Evolutionary conservation across 2,888 invertebrate species (phyloP), one percentile per base, ranked within the genome.

Genomic region (Acleris holmiana): DNA sequence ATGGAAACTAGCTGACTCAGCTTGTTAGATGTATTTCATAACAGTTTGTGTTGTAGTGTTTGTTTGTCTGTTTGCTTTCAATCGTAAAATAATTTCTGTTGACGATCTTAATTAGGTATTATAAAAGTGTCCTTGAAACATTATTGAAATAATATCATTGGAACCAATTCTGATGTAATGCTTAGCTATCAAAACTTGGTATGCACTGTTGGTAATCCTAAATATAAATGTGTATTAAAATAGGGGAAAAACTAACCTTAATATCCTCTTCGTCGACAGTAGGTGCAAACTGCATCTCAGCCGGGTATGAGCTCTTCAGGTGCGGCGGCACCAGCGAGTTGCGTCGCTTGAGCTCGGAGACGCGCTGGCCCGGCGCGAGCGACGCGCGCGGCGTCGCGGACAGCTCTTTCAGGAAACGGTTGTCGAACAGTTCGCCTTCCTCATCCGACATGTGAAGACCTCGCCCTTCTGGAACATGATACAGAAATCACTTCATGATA

Each of bases 311-410:
- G 70, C 96, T 97, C 88, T 96, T 96, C 66, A 98, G 89, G 79
- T 98, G 98, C 3, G 97, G 96, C n/a, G 95, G 96, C 68, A 96
- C 95, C 69, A 97, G 88, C 0, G 97, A 97, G 85, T 98, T 98
- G 47, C 98, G 92, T 85, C 95, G 94, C 72, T 95, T 95, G 48
- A 98, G 89, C 82, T 96, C 96, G 0, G 96, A 95, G 41, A 96
- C 83, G 29, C 86, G 77, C 60, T 76, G 74, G 3, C 75, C 81
- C 73, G 69, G 74, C 67, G 41, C 70, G 53, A n/a, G 72, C 72
- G 49, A 79, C 54, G 61, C 71, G 53, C 93, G 93, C 21, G 94
- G 93, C 0, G 95, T 94, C 63, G 91, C 91, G 74, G 95, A 94
- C 73, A 96, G 84, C 80, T 95, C 95, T 0, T 93, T 93, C 68